phyloP scores from a whole-genome alignment of 2,888 invertebrate species.

The Dynastes tityus region DNA sequence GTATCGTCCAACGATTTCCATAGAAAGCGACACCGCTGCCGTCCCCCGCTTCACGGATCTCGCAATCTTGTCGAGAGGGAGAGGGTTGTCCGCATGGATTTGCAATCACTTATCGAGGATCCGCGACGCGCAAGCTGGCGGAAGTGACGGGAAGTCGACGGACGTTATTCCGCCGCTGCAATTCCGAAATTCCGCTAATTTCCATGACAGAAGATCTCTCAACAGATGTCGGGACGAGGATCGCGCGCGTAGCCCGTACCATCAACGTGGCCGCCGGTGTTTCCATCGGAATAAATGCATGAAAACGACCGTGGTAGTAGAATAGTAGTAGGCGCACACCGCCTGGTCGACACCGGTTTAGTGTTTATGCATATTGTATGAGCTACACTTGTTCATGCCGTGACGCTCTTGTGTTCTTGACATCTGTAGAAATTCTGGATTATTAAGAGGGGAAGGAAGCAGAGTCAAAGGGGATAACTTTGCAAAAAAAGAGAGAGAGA shows the following conservation, averaged over 20 bases:
- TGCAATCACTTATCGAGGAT: conserved; percentile 34
- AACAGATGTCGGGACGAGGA: conserved; percentile 59
- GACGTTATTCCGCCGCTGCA: conserved; percentile 47
- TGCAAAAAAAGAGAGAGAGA: no score
- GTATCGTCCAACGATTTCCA: conserved; percentile 18
- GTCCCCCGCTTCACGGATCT: not conserved
- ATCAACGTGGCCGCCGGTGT: conserved; percentile 47
- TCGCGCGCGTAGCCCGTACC: not conserved
- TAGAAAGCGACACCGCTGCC: conserved; percentile 13
- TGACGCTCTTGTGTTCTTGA: conserved; percentile 62
- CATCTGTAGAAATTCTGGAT: conserved; percentile 55
- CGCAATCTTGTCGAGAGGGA: not conserved
- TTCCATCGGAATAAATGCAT: conserved; percentile 66
- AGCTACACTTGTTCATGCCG: conserved; percentile 58
- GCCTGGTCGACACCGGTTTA: conserved; percentile 26
- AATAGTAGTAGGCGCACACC: conserved; percentile 51
- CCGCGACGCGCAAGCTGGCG: not conserved
- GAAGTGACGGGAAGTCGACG: conserved; percentile 35
- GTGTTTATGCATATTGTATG: conserved; percentile 67
- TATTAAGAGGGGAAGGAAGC: conserved; percentile 12
- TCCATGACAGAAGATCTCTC: conserved; percentile 59
- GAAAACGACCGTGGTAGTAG: conserved; percentile 63
- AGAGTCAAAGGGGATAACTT: not conserved
- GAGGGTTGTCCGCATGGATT: conserved; percentile 16
- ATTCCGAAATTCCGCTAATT: conserved; percentile 59